A percentile compares a stretch with the other conserved stretches of the same genome.
phyloP scores from a whole-genome alignment of 2,888 invertebrate genomes.

The Drosophila cracens region DNA sequence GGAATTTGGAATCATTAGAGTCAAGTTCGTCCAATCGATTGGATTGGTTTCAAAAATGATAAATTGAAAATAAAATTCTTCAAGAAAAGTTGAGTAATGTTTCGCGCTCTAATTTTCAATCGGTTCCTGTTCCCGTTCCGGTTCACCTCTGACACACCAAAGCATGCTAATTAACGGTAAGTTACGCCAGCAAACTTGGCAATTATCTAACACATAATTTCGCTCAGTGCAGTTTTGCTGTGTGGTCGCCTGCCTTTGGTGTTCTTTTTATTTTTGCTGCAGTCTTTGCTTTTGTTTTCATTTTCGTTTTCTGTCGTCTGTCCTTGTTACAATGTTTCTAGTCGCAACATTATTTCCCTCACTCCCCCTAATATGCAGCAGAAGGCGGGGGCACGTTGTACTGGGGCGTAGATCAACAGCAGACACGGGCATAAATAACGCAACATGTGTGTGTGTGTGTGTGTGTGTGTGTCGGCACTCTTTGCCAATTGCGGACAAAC shows the following conservation, averaged over 20 bases:
- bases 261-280: slow-evolving; percentile 29
- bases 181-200: background rate
- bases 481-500: slow-evolving; percentile 58
- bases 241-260: slow-evolving; percentile 73
- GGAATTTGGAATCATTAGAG: background rate
- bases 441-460: slow-evolving; percentile 25
- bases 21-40: background rate
- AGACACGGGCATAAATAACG: slow-evolving; percentile 75
- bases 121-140: background rate
- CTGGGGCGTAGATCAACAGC: slow-evolving; percentile 22
- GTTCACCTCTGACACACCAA: background rate
- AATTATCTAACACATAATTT: slow-evolving; percentile 27
- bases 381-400: background rate
- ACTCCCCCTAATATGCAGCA: slow-evolving; percentile 17
- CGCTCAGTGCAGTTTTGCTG: slow-evolving; percentile 56
- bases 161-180: background rate
- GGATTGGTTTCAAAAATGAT: background rate
- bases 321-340: slow-evolving; percentile 71
- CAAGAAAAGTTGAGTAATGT: background rate
- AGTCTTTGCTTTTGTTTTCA: slow-evolving; percentile 62
- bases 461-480: slow-evolving; percentile 46
- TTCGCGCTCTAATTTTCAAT: background rate
- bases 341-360: slow-evolving; percentile 53
- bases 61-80: background rate
- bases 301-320: slow-evolving; percentile 50